Percentiles rank a stretch among this genome's conserved stretches.
Conservation (phyloP, 2,113 vertebrate species). For the Lethenteron camtschaticum region DNA sequence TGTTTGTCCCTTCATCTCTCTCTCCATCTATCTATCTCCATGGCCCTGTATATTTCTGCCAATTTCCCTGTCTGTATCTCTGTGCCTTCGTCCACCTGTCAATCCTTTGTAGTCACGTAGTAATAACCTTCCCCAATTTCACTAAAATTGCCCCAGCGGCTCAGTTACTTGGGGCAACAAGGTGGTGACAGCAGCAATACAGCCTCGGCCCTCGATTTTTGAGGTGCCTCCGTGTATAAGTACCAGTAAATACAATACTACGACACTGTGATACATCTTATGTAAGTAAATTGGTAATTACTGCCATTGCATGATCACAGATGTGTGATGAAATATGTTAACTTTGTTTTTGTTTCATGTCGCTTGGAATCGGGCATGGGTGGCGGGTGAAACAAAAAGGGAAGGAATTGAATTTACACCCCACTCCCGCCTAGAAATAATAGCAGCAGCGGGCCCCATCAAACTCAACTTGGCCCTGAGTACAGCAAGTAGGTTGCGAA, state of each 20-base stretch:
- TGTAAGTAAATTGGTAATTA: too few species aligned
- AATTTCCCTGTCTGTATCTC: background rate
- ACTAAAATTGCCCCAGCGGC: background rate
- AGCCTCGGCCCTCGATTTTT: background rate
- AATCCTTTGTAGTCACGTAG: background rate
- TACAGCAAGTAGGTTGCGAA: too few species aligned
- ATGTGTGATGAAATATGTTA: too few species aligned
- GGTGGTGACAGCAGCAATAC: background rate
- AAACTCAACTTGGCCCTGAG: too few species aligned
- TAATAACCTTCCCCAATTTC: background rate
- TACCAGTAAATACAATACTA: background rate
- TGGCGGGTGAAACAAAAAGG: too few species aligned
- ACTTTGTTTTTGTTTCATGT: too few species aligned
- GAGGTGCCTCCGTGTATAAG: background rate
- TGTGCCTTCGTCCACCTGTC: background rate
- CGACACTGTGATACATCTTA: background rate
- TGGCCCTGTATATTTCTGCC: background rate
- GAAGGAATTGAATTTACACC: too few species aligned
- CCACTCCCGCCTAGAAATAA: too few species aligned
- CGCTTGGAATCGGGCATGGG: too few species aligned
- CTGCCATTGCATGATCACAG: too few species aligned
- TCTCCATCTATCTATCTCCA: background rate
- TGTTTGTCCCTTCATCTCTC: background rate
- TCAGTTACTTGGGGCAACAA: background rate
- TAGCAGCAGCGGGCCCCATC: too few species aligned